Conservation (phyloP, 2,113 vertebrate species). For the Ellobius talpinus region DNA sequence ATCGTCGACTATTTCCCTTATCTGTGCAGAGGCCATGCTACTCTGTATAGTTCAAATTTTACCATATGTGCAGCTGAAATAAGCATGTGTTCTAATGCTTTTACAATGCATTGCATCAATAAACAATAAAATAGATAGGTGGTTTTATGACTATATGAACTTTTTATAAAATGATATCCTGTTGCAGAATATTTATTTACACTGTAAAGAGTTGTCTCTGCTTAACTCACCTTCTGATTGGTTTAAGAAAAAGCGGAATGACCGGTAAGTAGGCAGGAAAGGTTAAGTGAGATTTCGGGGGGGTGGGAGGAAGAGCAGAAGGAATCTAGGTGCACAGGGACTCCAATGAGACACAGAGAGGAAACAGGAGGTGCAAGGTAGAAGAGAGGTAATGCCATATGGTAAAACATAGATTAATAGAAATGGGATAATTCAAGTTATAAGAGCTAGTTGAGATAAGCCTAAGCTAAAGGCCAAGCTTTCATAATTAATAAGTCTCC, state of each 20-base stretch:
- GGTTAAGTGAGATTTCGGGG: too few species aligned
- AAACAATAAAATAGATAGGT: neutral
- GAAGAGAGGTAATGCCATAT: neutral
- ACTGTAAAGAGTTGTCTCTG: neutral
- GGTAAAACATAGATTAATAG: neutral
- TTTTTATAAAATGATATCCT: slow-evolving; percentile 26
- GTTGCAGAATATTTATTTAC: neutral
- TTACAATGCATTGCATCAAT: neutral
- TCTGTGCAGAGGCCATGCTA: neutral
- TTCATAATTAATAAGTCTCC: too few species aligned
- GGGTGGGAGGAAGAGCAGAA: too few species aligned
- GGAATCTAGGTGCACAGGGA: neutral
- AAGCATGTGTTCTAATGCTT: slow-evolving; percentile 21
- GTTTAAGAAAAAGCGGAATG: too few species aligned
- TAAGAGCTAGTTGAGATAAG: neutral
- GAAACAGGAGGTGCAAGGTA: neutral
- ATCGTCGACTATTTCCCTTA: neutral
- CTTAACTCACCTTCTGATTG: neutral
- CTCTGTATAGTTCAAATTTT: neutral
- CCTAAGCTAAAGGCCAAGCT: neutral
- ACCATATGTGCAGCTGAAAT: neutral
- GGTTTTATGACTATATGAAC: slow-evolving; percentile 22
- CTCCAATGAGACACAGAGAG: neutral
- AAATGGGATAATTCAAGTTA: neutral
- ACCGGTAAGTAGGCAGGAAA: too few species aligned